A percentile compares a stretch with the other conserved stretches of the same genome.
These are phyloP conservation scores for Diacarnus erythraeanus DNA, from an alignment of 37 sponge, comb jelly and placozoan genomes.

Conservation along the genomic window DNA sequence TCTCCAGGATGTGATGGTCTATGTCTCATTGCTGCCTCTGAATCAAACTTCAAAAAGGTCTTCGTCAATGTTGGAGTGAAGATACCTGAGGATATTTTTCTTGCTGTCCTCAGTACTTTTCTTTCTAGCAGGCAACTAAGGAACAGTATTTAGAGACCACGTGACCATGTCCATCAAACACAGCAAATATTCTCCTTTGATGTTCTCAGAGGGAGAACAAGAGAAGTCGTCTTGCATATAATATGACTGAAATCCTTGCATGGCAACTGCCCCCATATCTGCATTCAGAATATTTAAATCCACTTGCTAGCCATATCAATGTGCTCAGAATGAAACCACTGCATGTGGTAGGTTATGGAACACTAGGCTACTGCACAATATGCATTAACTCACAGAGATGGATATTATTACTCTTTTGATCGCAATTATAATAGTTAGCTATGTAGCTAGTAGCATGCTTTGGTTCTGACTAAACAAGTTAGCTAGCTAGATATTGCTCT, in stretches of 20 bases:
- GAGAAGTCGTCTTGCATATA: slow-evolving; percentile 29
- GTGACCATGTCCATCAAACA: slow-evolving; percentile 28
- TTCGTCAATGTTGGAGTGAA: not conserved
- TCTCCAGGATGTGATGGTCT: not conserved
- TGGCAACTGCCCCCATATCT: slow-evolving; percentile 19
- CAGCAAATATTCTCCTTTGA: slow-evolving; percentile 13
- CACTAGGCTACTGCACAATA: too few species aligned
- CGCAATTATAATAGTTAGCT: not conserved
- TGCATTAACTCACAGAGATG: too few species aligned
- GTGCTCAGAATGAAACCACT: too few species aligned
- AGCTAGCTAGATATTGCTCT: not conserved
- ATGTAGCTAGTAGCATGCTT: too few species aligned
- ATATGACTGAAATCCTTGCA: slow-evolving; percentile 13
- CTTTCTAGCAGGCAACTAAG: not conserved
- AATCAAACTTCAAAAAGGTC: slow-evolving; percentile 23
- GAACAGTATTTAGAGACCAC: slow-evolving; percentile 14
- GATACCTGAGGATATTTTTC: not conserved
- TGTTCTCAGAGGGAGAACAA: slow-evolving; percentile 1
- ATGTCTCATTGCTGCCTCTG: not conserved
- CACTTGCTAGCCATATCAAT: not conserved
- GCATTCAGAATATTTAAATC: not conserved
- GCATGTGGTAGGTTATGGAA: too few species aligned
- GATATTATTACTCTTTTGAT: too few species aligned
- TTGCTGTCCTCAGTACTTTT: not conserved
- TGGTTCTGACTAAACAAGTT: too few species aligned